Base-by-base conservation (phyloP, 2,797 vertebrate species). In the Phoebastria nigripes region DNA sequence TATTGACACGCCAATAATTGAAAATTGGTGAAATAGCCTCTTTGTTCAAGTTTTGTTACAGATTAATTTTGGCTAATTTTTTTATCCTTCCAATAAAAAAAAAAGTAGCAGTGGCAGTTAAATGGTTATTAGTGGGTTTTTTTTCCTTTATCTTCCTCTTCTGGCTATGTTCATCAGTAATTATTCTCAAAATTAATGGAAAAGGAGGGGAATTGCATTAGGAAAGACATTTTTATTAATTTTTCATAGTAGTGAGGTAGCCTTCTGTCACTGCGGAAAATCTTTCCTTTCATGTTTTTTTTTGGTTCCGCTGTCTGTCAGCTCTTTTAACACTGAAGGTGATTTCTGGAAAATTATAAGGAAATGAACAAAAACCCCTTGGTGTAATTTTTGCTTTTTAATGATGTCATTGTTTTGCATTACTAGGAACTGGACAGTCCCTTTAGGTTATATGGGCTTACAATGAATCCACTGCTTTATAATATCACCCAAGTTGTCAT, bases 401-500 rank as follows among this genome's bases (percentile, higher is more conserved):
- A 70, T 6, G 3, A 19, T 66, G 8, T 16, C 20, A 9, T 39
- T 89, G 9, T 61, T 95, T 96, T 66, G 69, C 66, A 39, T 79
- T 93, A 3, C 42, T 97, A 99, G 99, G 99, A 99, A 93, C 87
- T 99, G 97, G 99, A 99, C 84, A 98, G 98, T 96, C 99, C 99
- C 6, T 99, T 99, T 97, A 98, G 99, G 89, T 96, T 99, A 84
- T 99, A 99, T 33, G 99, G 99, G 51, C 97, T 99, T 94, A 99
- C 99, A 11, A 99, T 99, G 99, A 99, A 99, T 95, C 99, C 99
- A 58, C 98, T 99, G 93, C 99, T 99, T 87, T 99, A 99, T 97
- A 99, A 99, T 97, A 99, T 99, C 97, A 99, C 99, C 58, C 99
- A 99, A 93, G 99, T 99, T 96, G 99, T 99, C 96, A 99, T 99